Evolutionary conservation across 2,888 invertebrate species (phyloP), one percentile per base, ranked within the genome.

Genomic region (Aelia acuminata): DNA sequence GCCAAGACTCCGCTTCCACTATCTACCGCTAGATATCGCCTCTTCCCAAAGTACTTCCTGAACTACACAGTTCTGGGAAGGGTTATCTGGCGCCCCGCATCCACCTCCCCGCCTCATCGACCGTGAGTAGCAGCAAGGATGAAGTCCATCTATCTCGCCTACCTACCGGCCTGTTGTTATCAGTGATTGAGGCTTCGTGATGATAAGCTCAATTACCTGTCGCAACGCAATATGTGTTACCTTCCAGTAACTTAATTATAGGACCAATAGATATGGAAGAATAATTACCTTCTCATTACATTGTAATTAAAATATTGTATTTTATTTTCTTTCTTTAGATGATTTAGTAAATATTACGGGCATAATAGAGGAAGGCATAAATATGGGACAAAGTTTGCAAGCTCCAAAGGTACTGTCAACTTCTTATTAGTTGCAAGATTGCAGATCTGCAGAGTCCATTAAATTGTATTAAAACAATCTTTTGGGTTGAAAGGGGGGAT

Each of bases 141-240:
- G 43, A n/a, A 39, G 39, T n/a, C 80, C 20, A 80, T 80, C 80
- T n/a, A 80, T 80, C 80, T 80, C 43, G 43, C 43, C 43, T 80
- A 43, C n/a, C n/a, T 3, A n/a, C 10, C 3, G 22, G 13, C 11
- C 43, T 43, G 13, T 39, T 80, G 22, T 80, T 80, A 39, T 39
- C 80, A 22, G 13, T 43, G 15, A 4, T 22, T 47, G 43, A 43
- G 39, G n/a, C 43, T 47, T n/a, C 80, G 43, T 47, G 22, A n/a
- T 43, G 80, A 80, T 80, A 43, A 70, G 31, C 7, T 0, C 31
- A 70, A 18, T 70, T 35, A 35, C 31, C 35, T 18, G 7, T 35
- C 31, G 18, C 63, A 31, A 7, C 43, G 43, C 5, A 70, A n/a
- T n/a, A n/a, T n/a, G n/a, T n/a, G n/a, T n/a, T n/a, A n/a, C n/a